phyloP scores from a whole-genome alignment of 2,888 invertebrate genomes.

The Congeria kusceri region DNA sequence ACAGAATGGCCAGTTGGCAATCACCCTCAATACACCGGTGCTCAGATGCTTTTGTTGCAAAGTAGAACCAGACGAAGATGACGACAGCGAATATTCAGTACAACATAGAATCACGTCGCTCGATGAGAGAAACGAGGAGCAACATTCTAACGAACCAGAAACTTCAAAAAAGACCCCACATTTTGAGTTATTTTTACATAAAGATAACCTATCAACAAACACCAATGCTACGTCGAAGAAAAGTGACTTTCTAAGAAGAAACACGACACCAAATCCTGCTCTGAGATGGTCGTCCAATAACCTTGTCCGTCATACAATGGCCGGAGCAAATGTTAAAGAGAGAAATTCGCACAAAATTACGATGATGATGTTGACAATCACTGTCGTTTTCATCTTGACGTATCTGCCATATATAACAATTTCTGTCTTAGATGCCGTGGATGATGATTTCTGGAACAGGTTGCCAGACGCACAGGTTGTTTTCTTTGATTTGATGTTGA shows the following conservation, averaged over 20 bases:
- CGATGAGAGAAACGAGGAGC: too few species aligned
- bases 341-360: slow-evolving; percentile 64
- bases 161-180: too few species aligned
- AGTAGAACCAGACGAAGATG: slow-evolving; percentile 10
- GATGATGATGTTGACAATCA: slow-evolving; percentile 65
- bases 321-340: slow-evolving; percentile 31
- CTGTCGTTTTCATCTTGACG: slow-evolving; percentile 56
- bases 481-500: slow-evolving; percentile 42
- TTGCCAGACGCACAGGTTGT: slow-evolving; percentile 17
- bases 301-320: slow-evolving; percentile 30
- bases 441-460: slow-evolving; percentile 40
- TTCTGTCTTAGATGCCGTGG: slow-evolving; percentile 34
- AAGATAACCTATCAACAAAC: too few species aligned
- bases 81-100: background rate
- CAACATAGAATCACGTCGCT: too few species aligned
- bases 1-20: slow-evolving; percentile 34
- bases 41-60: slow-evolving; percentile 28
- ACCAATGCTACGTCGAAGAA: too few species aligned
- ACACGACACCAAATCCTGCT: background rate
- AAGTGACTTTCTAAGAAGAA: background rate
- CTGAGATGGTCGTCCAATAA: background rate
- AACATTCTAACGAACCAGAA: too few species aligned
- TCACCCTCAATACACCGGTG: slow-evolving; percentile 15
- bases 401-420: slow-evolving; percentile 61
- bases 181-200: too few species aligned